A percentile compares a stretch with the other conserved stretches of the same genome.
Evolutionary conservation across 1,140 invertebrate species (phyloP).

Genomic region (Ceratina calcarata): DNA sequence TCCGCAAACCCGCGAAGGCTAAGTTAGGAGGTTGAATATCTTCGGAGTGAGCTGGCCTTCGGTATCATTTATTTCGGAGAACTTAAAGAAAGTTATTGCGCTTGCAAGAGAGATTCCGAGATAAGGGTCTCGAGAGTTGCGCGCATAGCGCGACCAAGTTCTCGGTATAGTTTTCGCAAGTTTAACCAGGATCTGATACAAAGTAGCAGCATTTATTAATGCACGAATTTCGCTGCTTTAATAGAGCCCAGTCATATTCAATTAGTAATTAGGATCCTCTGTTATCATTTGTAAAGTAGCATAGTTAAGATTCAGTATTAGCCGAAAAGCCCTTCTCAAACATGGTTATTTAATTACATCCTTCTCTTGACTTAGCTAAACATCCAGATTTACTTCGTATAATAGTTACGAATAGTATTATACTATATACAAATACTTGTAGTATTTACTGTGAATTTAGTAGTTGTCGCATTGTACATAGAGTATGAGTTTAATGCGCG

Average conservation of each 20-base stretch:
- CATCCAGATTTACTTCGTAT: no score
- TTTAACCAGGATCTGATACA: conserved; percentile 15
- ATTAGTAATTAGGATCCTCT: no score
- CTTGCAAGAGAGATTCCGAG: not conserved
- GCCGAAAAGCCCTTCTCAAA: no score
- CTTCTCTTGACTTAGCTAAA: no score
- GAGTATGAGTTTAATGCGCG: not conserved
- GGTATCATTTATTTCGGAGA: conserved; percentile 13
- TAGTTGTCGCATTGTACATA: no score
- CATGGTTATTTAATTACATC: no score
- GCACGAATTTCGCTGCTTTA: not conserved
- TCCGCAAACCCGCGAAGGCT: not conserved
- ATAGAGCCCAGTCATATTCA: not conserved
- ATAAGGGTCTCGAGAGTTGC: not conserved
- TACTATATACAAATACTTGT: no score
- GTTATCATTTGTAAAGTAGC: no score
- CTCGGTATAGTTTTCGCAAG: not conserved
- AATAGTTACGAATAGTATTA: no score
- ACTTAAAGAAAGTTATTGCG: conserved; percentile 15
- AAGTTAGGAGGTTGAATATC: not conserved
- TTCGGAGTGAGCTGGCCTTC: not conserved
- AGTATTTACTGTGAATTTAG: no score
- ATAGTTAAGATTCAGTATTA: no score
- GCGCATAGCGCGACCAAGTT: not conserved
- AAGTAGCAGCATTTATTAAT: conserved; percentile 4